Evolutionary conservation across 2,888 invertebrate genomes (phyloP).

Genomic region (Cotesia congregata): DNA sequence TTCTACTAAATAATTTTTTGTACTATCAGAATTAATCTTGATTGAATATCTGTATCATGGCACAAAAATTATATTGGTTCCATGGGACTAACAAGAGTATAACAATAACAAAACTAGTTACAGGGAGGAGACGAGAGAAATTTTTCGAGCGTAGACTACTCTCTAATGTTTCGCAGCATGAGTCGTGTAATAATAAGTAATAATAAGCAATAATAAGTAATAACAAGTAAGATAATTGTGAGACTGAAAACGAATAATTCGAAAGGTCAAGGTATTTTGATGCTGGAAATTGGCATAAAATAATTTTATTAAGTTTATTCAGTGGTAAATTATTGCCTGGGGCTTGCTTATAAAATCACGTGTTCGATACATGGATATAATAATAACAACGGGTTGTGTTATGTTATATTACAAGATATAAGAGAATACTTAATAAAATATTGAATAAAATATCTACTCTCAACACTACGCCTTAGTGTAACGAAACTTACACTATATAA

Average conservation of each 20-base stretch:
- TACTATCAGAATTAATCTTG: too few species aligned
- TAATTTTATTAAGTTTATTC: neutral
- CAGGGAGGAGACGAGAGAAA: too few species aligned
- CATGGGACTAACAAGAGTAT: too few species aligned
- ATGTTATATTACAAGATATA: neutral
- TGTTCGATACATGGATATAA: slow-evolving; percentile 8
- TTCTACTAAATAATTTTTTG: too few species aligned
- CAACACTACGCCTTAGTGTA: neutral
- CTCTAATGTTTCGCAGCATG: too few species aligned
- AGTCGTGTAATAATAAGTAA: neutral
- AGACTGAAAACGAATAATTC: neutral
- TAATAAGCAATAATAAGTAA: neutral
- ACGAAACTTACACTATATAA: neutral
- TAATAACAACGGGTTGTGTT: neutral
- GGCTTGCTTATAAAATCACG: slow-evolving; percentile 28
- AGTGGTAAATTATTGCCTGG: slow-evolving; percentile 15
- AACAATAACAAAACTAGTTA: too few species aligned
- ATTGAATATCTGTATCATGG: too few species aligned
- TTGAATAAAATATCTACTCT: neutral
- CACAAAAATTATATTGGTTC: too few species aligned
- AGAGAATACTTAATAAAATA: neutral
- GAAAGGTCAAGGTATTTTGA: slow-evolving; percentile 30
- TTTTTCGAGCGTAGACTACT: too few species aligned
- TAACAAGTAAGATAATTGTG: neutral
- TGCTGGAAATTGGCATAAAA: slow-evolving; percentile 17